Evolutionary conservation across 2,113 vertebrate genomes (phyloP), one percentile per base, ranked within the genome.

Genomic region (Rostratula benghalensis): DNA sequence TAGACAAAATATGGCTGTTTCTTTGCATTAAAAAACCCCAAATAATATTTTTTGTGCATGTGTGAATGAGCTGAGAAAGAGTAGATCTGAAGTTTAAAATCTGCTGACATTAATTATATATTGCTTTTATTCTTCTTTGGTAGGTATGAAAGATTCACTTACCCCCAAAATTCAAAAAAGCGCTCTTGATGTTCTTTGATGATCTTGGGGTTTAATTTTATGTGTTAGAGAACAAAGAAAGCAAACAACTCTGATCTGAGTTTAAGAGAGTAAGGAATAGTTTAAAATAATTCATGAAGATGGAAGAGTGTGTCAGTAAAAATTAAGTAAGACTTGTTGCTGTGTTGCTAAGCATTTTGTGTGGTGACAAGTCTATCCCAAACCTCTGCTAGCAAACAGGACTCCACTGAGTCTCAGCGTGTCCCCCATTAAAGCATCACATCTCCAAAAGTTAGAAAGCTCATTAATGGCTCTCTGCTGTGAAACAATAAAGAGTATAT

Each of bases 401-500:
- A 94, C 78, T 87, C 80, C 50, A 69, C 22, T 95, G 95, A 91
- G 88, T 94, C 96, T 92, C 95, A 97, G 95, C 93, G 57, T 95
- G 96, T 76, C 51, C 88, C 76, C 83, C 94, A 95, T 97, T 97
- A 97, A 96, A 86, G 80, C 91, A 77, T 87, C 71, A 74, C 89
- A 85, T 97, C 85, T 95, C 80, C 4, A 37, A 96, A 97, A 97
- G 90, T 92, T 93, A 95, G 94, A 96, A 96, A 95, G 93, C 93
- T 97, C 93, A 97, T 98, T 97, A 97, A 93, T 95, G 92, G 85
- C 83, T 93, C 92, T 97, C 95, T 7, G 10, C 96, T 95, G 95
- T 93, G 95, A 96, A 96, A 94, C 81, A 89, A 92, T 96, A 90
- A 95, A 93, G 81, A 91, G 69, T 93, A 86, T 86, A 80, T 93